Conservation (phyloP, 2,113 vertebrate genomes). For the Mesembrinibis cayennensis region DNA sequence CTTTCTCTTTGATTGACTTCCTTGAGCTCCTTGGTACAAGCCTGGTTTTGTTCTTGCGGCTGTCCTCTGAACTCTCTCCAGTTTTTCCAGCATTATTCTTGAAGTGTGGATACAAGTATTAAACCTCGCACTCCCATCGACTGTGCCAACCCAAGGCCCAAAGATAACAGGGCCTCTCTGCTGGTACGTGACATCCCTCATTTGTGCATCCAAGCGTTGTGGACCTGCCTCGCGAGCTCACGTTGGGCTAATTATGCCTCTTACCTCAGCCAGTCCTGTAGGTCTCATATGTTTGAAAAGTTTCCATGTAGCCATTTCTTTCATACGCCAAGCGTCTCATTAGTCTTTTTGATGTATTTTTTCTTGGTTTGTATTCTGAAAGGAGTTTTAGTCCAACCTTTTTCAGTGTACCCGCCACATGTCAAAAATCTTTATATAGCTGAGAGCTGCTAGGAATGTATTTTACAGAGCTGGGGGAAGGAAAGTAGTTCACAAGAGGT, state of each 20-base stretch:
- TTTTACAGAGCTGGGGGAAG: background rate
- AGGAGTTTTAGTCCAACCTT: background rate
- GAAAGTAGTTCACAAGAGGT: background rate
- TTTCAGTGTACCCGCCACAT: background rate
- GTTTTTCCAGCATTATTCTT: slow-evolving; percentile 39
- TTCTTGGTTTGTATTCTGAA: background rate
- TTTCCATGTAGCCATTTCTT: slow-evolving; percentile 10
- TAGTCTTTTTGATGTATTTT: slow-evolving; percentile 6
- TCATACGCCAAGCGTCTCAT: background rate
- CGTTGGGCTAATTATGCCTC: background rate
- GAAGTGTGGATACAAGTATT: slow-evolving; percentile 11
- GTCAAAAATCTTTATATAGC: background rate
- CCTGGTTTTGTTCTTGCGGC: slow-evolving; percentile 43
- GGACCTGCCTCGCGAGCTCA: background rate
- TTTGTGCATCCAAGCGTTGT: background rate
- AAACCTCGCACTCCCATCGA: background rate
- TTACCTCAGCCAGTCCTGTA: slow-evolving; percentile 27
- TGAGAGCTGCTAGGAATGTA: background rate
- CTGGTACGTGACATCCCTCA: slow-evolving; percentile 27
- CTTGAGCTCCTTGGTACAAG: slow-evolving; percentile 46
- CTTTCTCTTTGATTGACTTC: slow-evolving; percentile 65
- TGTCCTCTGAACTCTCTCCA: slow-evolving; percentile 58
- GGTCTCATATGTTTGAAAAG: background rate
- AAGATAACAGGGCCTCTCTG: slow-evolving; percentile 42
- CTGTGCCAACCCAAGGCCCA: background rate